Conservation (phyloP, 2,113 vertebrate species). For the Cynoglossus semilaevis region DNA sequence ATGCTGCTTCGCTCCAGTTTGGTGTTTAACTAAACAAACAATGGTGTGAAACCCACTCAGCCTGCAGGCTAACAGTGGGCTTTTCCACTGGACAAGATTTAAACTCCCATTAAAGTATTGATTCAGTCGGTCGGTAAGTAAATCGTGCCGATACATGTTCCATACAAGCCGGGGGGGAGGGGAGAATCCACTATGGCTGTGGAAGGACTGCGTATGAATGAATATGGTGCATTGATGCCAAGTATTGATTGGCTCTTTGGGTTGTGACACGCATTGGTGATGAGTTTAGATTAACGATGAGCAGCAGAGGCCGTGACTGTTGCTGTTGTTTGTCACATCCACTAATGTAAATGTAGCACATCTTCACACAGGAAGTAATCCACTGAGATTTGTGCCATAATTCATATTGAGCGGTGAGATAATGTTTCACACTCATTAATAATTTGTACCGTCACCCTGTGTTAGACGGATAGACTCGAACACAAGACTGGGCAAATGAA, state of each 20-base stretch:
- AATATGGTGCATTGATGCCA: conserved; percentile 41
- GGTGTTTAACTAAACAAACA: conserved; percentile 25
- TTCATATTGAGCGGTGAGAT: no score
- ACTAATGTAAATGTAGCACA: neutral
- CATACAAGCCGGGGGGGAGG: conserved; percentile 6
- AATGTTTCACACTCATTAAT: no score
- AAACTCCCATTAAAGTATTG: conserved; percentile 48
- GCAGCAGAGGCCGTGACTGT: neutral
- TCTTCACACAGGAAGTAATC: conserved; percentile 17
- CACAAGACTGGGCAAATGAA: no score
- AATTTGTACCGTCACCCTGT: no score
- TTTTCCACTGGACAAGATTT: conserved; percentile 26
- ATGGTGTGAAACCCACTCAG: conserved; percentile 15
- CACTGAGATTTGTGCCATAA: conserved; percentile 19
- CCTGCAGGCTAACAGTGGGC: conserved; percentile 13
- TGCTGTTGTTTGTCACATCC: neutral
- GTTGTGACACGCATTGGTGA: conserved; percentile 36
- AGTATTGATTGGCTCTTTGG: conserved; percentile 40
- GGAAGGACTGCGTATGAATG: conserved; percentile 32
- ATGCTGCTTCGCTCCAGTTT: conserved; percentile 1
- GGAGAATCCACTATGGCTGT: conserved; percentile 29
- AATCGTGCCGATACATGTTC: conserved; percentile 38
- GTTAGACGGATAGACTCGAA: no score
- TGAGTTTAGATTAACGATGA: conserved; percentile 2
- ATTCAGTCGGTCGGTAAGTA: conserved; percentile 22